Evolutionary conservation across 1,140 invertebrate genomes (phyloP).

Genomic region (Magallana angulata): DNA sequence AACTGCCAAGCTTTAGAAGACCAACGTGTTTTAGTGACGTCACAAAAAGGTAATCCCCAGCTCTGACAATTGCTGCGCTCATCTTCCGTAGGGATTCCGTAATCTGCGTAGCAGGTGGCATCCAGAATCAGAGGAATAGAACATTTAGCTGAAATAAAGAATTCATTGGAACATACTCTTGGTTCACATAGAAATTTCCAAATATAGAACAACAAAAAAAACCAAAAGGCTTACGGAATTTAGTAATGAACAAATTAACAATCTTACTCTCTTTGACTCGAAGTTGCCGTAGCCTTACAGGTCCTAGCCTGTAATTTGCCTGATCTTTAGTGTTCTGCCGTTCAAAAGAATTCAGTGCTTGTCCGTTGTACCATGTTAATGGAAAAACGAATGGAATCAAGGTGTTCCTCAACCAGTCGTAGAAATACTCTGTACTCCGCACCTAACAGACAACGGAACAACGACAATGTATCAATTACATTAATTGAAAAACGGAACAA

Average conservation of each 20-base stretch:
- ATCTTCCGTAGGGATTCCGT: constrained; percentile 49
- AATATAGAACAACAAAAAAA: neutral
- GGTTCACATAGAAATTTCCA: neutral
- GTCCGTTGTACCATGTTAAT: constrained; percentile 13
- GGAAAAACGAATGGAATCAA: constrained; percentile 56
- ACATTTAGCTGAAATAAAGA: constrained; percentile 47
- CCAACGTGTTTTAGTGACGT: constrained; percentile 40
- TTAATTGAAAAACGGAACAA: no score
- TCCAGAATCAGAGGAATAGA: constrained; percentile 3
- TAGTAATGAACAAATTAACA: neutral
- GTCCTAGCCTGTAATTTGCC: constrained; percentile 57
- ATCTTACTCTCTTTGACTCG: constrained; percentile 49
- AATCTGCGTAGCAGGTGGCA: constrained; percentile 48
- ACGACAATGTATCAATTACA: no score
- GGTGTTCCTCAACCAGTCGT: constrained; percentile 54
- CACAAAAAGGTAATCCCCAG: constrained; percentile 45
- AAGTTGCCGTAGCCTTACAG: constrained; percentile 57
- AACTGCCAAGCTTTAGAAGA: constrained; percentile 59
- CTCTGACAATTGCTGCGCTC: constrained; percentile 50
- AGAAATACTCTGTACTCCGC: constrained; percentile 43
- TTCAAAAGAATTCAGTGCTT: constrained; percentile 39
- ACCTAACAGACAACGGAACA: constrained; percentile 40
- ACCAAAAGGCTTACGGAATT: neutral
- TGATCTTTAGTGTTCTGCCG: constrained; percentile 45
- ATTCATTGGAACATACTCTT: neutral